A percentile compares a stretch with the other conserved stretches of the same genome.
These are phyloP conservation scores for Monochamus alternatus DNA, from an alignment of 2,888 invertebrate species.

Conservation along the genomic window DNA sequence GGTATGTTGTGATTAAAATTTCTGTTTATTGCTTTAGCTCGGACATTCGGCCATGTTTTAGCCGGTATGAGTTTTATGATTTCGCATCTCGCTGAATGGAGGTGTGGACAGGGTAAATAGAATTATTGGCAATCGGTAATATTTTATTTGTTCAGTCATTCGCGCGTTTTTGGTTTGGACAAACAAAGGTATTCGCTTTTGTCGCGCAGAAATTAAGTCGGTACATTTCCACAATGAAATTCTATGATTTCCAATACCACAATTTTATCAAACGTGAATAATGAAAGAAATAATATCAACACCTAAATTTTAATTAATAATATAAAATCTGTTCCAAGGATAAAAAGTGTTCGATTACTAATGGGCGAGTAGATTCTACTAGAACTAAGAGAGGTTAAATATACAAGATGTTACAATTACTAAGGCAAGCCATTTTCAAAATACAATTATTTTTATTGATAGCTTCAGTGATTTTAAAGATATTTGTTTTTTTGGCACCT, in stretches of 20 bases:
- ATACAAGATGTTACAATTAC: too few species aligned
- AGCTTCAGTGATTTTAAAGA: too few species aligned
- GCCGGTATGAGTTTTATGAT: conserved; percentile 66
- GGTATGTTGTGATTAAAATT: conserved; percentile 71
- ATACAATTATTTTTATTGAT: too few species aligned
- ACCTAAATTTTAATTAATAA: too few species aligned
- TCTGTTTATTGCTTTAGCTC: conserved; percentile 68
- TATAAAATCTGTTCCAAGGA: too few species aligned
- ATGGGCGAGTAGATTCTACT: too few species aligned
- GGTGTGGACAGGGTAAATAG: conserved; percentile 68
- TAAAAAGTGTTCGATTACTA: too few species aligned
- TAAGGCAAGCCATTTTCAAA: too few species aligned
- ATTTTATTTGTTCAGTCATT: conserved; percentile 70
- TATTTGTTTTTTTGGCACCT: too few species aligned
- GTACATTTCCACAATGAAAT: conserved; percentile 11
- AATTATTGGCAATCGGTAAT: conserved; percentile 70
- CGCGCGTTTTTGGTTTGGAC: conserved; percentile 67
- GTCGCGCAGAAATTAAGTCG: conserved; percentile 58
- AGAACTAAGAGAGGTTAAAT: too few species aligned
- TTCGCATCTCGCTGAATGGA: conserved; percentile 61
- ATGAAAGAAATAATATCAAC: too few species aligned
- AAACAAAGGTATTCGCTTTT: conserved; percentile 65
- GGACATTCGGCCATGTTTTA: conserved; percentile 65
- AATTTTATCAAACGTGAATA: too few species aligned
- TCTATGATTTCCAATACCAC: neutral